phyloP scores from a whole-genome alignment of 2,888 invertebrate genomes.

The Leucozona laternaria region DNA sequence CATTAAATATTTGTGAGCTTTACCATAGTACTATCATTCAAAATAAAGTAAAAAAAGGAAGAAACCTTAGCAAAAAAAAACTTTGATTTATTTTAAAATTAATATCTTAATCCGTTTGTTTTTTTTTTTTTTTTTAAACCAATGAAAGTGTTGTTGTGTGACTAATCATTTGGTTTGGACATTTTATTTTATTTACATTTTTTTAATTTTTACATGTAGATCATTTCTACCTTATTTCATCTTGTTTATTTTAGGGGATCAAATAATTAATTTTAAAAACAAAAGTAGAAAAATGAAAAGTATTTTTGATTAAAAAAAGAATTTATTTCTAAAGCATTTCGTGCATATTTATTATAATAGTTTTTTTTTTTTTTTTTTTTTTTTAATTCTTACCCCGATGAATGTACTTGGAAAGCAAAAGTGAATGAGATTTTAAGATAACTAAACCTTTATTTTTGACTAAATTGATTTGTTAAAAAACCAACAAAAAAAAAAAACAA shows the following conservation, averaged over 20 bases:
- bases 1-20: constrained; percentile 65
- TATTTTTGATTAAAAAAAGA: constrained; percentile 23
- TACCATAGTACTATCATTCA: constrained; percentile 70
- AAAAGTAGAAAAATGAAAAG: constrained; percentile 47
- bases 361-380: constrained; percentile 7
- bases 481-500: constrained; percentile 72
- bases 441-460: constrained; percentile 42
- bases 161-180: constrained; percentile 77
- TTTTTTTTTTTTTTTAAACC: constrained; percentile 48
- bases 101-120: constrained; percentile 43
- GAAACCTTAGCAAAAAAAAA: constrained; percentile 41
- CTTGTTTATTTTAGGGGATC: constrained; percentile 39
- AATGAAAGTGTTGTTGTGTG: constrained; percentile 76
- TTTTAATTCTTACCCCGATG: constrained; percentile 44
- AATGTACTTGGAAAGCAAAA: constrained; percentile 73
- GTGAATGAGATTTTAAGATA: constrained; percentile 57
- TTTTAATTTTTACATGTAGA: constrained; percentile 55
- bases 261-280: constrained; percentile 24
- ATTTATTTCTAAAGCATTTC: constrained; percentile 59
- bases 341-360: constrained; percentile 62
- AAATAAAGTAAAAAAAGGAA: constrained; percentile 40
- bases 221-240: constrained; percentile 36
- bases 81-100: constrained; percentile 60
- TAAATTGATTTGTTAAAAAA: constrained; percentile 74
- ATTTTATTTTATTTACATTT: constrained; percentile 39